A percentile compares a stretch with the other conserved stretches of the same genome.
Conservation (phyloP, 2,888 invertebrate genomes). For the Busseola fusca region DNA sequence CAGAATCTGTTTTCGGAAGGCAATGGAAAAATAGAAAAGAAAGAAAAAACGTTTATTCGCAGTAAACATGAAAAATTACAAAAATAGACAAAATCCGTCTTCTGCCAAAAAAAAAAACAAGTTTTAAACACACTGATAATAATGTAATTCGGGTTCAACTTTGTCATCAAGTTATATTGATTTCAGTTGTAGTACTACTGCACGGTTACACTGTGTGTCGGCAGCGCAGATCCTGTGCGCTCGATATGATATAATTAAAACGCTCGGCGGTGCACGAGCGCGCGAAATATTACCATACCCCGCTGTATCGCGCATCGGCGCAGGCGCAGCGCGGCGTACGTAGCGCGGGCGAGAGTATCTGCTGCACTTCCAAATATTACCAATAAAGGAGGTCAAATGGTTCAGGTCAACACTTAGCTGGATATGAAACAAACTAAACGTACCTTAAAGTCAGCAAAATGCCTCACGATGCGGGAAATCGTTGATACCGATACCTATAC, state of each 20-base stretch:
- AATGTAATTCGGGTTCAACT: background rate
- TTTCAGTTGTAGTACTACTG: slow-evolving; percentile 26
- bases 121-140: background rate
- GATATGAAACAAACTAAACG: background rate
- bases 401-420: background rate
- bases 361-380: slow-evolving; percentile 34
- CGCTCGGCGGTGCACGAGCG: slow-evolving; percentile 78
- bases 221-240: slow-evolving; percentile 66
- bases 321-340: slow-evolving; percentile 12
- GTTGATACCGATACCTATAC: background rate
- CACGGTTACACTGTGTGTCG: slow-evolving; percentile 22
- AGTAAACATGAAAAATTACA: too few species aligned
- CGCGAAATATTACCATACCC: slow-evolving; percentile 84
- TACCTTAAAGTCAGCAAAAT: background rate
- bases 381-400: slow-evolving; percentile 5
- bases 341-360: background rate
- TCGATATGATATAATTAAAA: slow-evolving; percentile 84
- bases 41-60: too few species aligned
- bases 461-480: too few species aligned
- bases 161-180: background rate
- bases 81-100: too few species aligned
- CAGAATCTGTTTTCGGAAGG: too few species aligned
- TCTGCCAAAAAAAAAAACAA: too few species aligned
- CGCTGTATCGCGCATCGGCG: slow-evolving; percentile 60
- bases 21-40: too few species aligned